Conservation (phyloP, 2,113 vertebrate species). For the Phodopus roborovskii region DNA sequence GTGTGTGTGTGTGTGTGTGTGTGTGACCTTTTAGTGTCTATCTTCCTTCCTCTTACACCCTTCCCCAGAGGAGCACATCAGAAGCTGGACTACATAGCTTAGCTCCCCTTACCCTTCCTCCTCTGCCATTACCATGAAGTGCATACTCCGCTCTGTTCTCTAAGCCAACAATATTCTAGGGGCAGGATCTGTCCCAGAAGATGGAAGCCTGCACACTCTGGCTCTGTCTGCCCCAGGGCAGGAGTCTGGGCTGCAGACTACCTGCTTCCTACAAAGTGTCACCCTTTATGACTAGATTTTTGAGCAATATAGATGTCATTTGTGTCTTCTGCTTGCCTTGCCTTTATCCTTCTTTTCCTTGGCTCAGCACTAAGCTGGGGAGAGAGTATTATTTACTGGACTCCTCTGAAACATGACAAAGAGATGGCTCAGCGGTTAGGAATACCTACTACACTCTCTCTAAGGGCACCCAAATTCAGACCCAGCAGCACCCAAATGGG, state of each 20-base stretch:
- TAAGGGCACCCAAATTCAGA: neutral
- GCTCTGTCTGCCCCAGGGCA: neutral
- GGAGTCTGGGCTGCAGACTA: neutral
- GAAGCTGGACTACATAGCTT: neutral
- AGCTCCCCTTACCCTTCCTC: neutral
- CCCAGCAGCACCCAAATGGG: neutral
- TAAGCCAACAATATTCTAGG: neutral
- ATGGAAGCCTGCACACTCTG: neutral
- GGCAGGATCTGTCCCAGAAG: neutral
- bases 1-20: too few relatives aligned
- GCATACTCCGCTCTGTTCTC: neutral
- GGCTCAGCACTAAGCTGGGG: neutral
- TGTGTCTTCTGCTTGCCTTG: neutral
- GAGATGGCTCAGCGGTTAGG: neutral
- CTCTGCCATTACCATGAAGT: neutral
- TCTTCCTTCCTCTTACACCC: neutral
- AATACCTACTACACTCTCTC: neutral
- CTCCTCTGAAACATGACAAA: neutral
- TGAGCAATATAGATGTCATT: neutral
- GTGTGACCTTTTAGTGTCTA: neutral
- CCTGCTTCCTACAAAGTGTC: neutral
- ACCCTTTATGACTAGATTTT: neutral
- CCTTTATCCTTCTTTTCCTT: conserved; percentile 7
- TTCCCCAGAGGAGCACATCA: neutral
- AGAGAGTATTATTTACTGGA: neutral